Evolutionary conservation across 2,797 vertebrate species (phyloP), one percentile per base, ranked within the genome.

Genomic region (Poecilia gillii): DNA sequence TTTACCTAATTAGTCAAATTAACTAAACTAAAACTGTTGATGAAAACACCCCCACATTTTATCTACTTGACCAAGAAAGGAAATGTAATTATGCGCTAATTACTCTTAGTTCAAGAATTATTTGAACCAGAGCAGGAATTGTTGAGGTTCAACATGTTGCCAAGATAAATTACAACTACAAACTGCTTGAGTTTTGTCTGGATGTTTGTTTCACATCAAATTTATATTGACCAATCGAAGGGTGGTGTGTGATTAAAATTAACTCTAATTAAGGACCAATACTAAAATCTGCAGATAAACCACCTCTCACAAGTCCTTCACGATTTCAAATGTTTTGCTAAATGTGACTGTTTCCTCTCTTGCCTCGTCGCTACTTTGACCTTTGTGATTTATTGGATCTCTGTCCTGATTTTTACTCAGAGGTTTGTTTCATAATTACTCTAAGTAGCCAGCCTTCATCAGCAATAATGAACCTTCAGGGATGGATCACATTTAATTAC

Each of bases 401-500:
- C 46, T 80, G 41, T 74, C 71, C 77, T 78, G 76, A 84, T 77
- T 53, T 81, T 76, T 80, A 68, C 71, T 59, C 78, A 84, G 68
- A 84, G 76, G 57, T 45, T 72, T 85, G 76, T 53, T 55, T 76
- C 72, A 73, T 90, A 92, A 88, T 93, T 87, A 89, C 80, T 82
- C 79, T 77, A 89, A 87, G 82, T 75, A 85, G 85, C 74, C 78
- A 85, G 85, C 74, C 78, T 86, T 84, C 85, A 90, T 87, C 84
- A 80, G 74, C 81, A 77, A 86, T 91, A 88, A 92, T 82, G 74
- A 80, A 74, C 80, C 81, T 79, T 87, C 49, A 78, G 85, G 71
- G 28, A 84, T 41, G 53, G 36, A 89, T 82, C 75, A 85, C 72
- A 80, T 87, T 80, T 86, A 82, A 90, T 90, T 90, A 85, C 55